Evolutionary conservation across 2,888 invertebrate genomes (phyloP).

Genomic region (Netelia fuscicornis): DNA sequence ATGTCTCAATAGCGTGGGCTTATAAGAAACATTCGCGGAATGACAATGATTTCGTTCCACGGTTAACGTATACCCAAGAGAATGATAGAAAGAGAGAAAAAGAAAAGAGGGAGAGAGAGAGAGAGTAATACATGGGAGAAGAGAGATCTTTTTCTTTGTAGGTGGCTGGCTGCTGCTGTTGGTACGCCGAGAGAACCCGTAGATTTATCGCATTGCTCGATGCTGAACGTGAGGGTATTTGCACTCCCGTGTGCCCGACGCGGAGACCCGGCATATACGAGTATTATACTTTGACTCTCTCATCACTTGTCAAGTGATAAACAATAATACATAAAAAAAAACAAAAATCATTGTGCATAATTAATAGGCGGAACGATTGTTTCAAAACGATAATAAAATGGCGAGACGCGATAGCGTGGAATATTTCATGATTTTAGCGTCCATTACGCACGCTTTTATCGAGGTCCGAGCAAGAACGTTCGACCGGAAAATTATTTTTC

Average conservation of each 20-base stretch:
- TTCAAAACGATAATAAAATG: not conserved
- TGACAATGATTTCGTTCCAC: conserved; percentile 63
- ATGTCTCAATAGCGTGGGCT: conserved; percentile 68
- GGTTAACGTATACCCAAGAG: conserved; percentile 27
- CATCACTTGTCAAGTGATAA: conserved; percentile 39
- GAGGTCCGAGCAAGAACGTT: too few relatives aligned
- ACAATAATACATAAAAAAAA: not conserved
- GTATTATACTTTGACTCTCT: conserved; percentile 28
- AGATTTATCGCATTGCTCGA: conserved; percentile 68
- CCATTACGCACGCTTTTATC: not conserved
- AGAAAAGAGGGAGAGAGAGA: conserved; percentile 23
- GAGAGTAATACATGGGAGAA: conserved; percentile 33
- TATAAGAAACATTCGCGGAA: conserved; percentile 65
- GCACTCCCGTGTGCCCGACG: conserved; percentile 43
- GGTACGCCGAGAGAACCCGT: conserved; percentile 44
- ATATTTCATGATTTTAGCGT: not conserved
- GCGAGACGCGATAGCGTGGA: not conserved
- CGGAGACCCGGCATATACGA: conserved; percentile 18
- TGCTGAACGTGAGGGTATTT: conserved; percentile 67
- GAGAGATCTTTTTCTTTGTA: conserved; percentile 64
- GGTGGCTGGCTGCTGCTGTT: conserved; percentile 58
- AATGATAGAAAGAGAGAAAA: conserved; percentile 4
- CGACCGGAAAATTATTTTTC: too few relatives aligned
- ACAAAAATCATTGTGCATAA: not conserved
- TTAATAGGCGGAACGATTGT: not conserved